A percentile compares a stretch with the other conserved stretches of the same genome.
These are phyloP conservation scores for Notarius lentiginosus DNA, from an alignment of 2,113 vertebrate genomes.

Conservation along the genomic window DNA sequence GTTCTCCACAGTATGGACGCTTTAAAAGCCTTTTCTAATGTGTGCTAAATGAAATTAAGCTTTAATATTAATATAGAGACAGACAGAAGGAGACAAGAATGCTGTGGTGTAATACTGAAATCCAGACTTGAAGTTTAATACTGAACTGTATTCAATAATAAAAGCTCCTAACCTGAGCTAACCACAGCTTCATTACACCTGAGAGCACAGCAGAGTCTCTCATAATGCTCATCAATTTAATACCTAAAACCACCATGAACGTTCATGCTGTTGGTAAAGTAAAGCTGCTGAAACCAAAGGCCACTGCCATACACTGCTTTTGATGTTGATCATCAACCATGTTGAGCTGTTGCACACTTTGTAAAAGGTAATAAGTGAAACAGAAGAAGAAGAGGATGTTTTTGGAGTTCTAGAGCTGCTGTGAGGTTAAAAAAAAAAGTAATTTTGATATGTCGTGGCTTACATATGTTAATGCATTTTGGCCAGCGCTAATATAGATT, in stretches of 20 bases:
- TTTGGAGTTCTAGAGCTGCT: neutral
- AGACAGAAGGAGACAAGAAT: conserved; percentile 15
- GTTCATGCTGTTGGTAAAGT: conserved; percentile 3
- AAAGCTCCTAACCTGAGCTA: conserved; percentile 16
- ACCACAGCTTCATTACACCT: conserved; percentile 19
- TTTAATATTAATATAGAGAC: neutral
- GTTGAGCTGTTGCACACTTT: neutral
- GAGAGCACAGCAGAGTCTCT: conserved; percentile 16
- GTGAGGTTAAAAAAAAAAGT: conserved; percentile 2
- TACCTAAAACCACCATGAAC: conserved; percentile 2
- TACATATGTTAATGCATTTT: conserved; percentile 41
- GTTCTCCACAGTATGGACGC: neutral
- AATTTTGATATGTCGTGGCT: conserved; percentile 31
- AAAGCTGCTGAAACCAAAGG: neutral
- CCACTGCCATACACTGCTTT: neutral
- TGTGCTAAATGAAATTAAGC: neutral
- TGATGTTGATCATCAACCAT: conserved; percentile 4
- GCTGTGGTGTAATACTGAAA: conserved; percentile 8
- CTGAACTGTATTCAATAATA: conserved; percentile 24
- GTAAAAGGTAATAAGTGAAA: neutral
- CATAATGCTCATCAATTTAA: conserved; percentile 24
- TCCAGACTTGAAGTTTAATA: conserved; percentile 25
- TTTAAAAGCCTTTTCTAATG: neutral
- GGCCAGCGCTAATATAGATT: conserved; percentile 43
- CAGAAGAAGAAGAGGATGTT: neutral